Conservation (phyloP, 1,140 invertebrate species). For the Melanaphis sacchari region DNA sequence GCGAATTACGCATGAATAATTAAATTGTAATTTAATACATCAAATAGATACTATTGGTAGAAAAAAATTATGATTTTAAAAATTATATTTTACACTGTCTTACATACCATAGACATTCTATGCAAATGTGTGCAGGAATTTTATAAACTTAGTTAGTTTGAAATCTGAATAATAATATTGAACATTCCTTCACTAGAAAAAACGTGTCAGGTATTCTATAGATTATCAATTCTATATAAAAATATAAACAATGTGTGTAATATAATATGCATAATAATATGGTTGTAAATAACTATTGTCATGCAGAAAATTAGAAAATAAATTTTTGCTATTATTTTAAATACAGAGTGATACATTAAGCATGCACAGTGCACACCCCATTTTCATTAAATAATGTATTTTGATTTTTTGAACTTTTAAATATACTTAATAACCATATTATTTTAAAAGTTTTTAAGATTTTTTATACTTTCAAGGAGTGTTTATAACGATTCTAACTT, state of each 20-base stretch:
- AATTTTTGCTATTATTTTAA: too few relatives aligned
- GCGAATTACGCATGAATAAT: background rate
- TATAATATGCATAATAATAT: background rate
- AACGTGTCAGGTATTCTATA: background rate
- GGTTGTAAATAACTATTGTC: background rate
- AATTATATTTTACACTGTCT: background rate
- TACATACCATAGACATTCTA: background rate
- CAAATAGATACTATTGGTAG: background rate
- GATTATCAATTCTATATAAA: background rate
- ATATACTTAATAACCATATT: too few relatives aligned
- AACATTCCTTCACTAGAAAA: background rate
- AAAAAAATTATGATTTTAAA: background rate
- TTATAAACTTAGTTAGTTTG: background rate
- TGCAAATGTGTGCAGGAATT: background rate
- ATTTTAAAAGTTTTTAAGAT: too few relatives aligned
- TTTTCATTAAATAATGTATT: too few relatives aligned
- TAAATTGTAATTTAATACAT: background rate
- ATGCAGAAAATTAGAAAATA: background rate
- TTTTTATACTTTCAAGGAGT: too few relatives aligned
- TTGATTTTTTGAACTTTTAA: too few relatives aligned
- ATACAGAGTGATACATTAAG: too few relatives aligned
- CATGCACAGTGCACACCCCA: too few relatives aligned
- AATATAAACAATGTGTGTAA: background rate
- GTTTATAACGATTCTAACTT: too few relatives aligned
- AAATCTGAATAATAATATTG: slow-evolving; percentile 9